Base-by-base conservation (phyloP, 2,888 invertebrate genomes). In the Microchrysa polita region DNA sequence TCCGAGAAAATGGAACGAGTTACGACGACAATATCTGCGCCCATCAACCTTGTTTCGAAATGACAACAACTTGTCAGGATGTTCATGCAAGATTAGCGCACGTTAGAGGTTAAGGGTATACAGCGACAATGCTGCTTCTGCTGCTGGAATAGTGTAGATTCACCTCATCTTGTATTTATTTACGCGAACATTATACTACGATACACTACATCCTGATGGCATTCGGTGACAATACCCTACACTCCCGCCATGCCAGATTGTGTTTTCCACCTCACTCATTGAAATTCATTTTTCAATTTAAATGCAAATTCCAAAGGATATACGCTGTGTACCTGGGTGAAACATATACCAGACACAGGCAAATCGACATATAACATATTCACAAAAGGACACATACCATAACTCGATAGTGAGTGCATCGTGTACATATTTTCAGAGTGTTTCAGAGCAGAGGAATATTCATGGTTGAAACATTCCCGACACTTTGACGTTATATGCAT, bases 241-340 rank as follows among this genome's bases (percentile, higher is more conserved):
- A 9, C 12, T 42, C 42, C 42, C 42, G 42, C 12, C 42, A 42
- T 12, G 4, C 48, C 42, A 65, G 67, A 53, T 23, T 63, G 73
- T n/a, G 48, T 48, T n/a, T 12, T n/a, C 48, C 48, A 48, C 16
- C 55, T 52, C n/a, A n/a, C 63, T 74, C 74, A 74, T 74, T 74
- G 72, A 74, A 74, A 74, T 74, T 74, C 74, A 74, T 74, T 74
- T 74, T 67, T 71, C 74, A 74, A 74, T 74, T 74, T 74, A 74
- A 74, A 74, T 74, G 74, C 74, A 74, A 74, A 74, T 74, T 72
- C 65, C 67, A 20, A 34, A 34, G 27, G 27, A 40, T 23, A 7
- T 34, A 18, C 5, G 22, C 23, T 16, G 40, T 34, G 61, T 7
- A 61, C 23, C 2, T 22, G 23, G 22, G 18, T 18, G 34, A 61